Percentiles rank a stretch among this genome's conserved stretches.
Evolutionary conservation across 2,888 invertebrate species (phyloP).

Genomic region (Bedellia somnulentella): DNA sequence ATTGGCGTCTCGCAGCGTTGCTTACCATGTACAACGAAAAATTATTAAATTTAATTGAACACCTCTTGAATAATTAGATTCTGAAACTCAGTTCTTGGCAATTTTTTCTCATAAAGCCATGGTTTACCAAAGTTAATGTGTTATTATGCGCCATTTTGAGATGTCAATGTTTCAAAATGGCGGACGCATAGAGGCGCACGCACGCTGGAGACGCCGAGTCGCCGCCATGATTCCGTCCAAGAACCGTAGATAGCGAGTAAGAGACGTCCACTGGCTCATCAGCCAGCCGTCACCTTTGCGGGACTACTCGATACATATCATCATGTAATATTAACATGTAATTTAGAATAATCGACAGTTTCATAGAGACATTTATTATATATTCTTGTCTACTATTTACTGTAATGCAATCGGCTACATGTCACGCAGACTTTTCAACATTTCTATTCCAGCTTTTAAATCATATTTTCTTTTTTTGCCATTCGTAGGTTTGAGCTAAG

Average conservation of each 20-base stretch:
- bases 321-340: conserved; percentile 66
- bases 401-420: conserved; percentile 50
- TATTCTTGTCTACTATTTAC: conserved; percentile 43
- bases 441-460: conserved; percentile 30
- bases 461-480: conserved; percentile 17
- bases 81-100: no score
- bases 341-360: conserved; percentile 55
- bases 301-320: conserved; percentile 76
- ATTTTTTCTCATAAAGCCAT: no score
- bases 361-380: conserved; percentile 62
- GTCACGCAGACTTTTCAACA: conserved; percentile 37
- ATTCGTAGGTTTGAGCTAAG: no score
- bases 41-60: no score
- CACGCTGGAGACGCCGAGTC: conserved; percentile 27
- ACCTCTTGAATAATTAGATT: no score
- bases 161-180: conserved; percentile 10
- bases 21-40: conserved; percentile 51
- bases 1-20: conserved; percentile 24
- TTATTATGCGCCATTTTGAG: conserved; percentile 17
- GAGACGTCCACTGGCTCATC: conserved; percentile 62
- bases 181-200: conserved; percentile 2
- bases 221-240: conserved; percentile 63
- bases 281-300: conserved; percentile 60
- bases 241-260: conserved; percentile 61
- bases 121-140: no score